phyloP scores from a whole-genome alignment of 2,888 invertebrate genomes.

The Teleiodes luculella region DNA sequence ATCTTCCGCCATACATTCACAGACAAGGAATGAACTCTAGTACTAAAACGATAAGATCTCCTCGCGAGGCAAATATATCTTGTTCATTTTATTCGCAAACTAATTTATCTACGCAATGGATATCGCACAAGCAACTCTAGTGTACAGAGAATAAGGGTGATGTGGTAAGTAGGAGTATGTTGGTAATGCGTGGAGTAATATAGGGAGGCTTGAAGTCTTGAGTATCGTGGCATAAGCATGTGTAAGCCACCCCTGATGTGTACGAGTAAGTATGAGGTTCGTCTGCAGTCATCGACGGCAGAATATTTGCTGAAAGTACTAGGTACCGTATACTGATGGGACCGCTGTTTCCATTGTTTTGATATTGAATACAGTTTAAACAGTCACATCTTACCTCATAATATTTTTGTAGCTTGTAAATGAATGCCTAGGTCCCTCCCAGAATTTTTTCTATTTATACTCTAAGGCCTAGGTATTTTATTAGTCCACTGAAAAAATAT shows the following conservation, averaged over 20 bases:
- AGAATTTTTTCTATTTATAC: too few relatives aligned
- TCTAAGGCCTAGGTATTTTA: too few relatives aligned
- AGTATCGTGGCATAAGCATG: conserved; percentile 37
- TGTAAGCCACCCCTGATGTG: conserved; percentile 47
- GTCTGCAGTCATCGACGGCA: conserved; percentile 42
- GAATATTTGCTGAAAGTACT: conserved; percentile 69
- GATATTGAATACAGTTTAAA: background rate
- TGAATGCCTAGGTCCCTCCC: too few relatives aligned
- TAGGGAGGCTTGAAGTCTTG: conserved; percentile 59
- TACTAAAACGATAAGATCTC: background rate
- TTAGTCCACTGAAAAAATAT: too few relatives aligned
- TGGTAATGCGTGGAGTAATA: conserved; percentile 28
- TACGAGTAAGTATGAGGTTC: background rate
- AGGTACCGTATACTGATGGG: conserved; percentile 35
- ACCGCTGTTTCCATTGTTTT: conserved; percentile 30
- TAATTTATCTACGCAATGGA: background rate
- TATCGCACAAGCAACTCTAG: background rate
- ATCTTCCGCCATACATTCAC: background rate
- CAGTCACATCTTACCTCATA: too few relatives aligned
- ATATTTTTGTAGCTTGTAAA: too few relatives aligned
- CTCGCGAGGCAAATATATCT: background rate
- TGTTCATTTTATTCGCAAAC: background rate
- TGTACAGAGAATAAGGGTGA: background rate
- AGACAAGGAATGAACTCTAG: background rate
- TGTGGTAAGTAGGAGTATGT: background rate